Evolutionary conservation across 1,140 invertebrate species (phyloP), one percentile per base, ranked within the genome.

Genomic region (Hyles vespertilio): DNA sequence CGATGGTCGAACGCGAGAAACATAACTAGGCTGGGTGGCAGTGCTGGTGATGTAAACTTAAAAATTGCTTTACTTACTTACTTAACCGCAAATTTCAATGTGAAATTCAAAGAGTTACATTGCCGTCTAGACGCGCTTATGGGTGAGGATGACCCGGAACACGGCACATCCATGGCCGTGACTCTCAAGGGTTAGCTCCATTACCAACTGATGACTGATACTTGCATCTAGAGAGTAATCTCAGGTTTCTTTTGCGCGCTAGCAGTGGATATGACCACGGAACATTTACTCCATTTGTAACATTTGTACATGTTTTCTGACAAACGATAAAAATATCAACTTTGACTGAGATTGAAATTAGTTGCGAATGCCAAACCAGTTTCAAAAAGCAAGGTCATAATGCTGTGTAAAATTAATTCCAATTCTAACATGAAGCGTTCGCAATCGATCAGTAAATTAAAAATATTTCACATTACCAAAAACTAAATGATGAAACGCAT

Each of bases 1-100:
- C 82, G 79, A 85, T 81, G 82, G 85, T 78, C 80, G 86, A 82
- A 81, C 82, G 79, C 82, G 83, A 88, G 84, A 89, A 85, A 84
- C 82, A 84, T 86, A 89, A 89, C 85, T 87, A 84, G 85, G 84
- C 85, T 85, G 79, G 81, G 76, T 79, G 70, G 78, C 72, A 75
- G 74, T 64, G 70, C 61, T 77, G 82, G 76, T 89, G 84, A 89
- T 84, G 86, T 89, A 89, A 89, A 87, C 82, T 84, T 81, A 82
- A 87, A 89, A 89, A 89, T 87, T 89, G 82, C 82, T 86, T 84
- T 88, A 85, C 63, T 85, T 85, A 84, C 81, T 86, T 86, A 86
- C 81, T 85, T 86, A 86, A 81, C 77, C 77, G 67, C 76, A 54
- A 65, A 71, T 69, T 69, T 72, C 70, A 77, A 84, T 84, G 83